Conservation (phyloP, 2,113 vertebrate species). For the Glaucomys volans region DNA sequence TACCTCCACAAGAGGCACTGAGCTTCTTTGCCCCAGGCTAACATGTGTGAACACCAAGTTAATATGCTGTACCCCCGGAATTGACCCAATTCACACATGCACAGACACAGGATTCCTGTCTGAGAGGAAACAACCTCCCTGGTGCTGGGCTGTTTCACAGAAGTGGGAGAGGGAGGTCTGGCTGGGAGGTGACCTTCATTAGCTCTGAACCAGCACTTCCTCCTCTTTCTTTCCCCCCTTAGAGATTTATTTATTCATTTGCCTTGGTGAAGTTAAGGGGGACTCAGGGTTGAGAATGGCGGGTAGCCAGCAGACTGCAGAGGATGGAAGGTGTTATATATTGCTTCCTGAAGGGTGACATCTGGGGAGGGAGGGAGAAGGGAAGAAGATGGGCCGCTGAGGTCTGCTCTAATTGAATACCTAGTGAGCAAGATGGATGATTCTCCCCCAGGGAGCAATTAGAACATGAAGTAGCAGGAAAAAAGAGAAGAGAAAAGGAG, state of each 20-base stretch:
- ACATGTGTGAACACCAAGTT: not conserved
- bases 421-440: slow-evolving; percentile 61
- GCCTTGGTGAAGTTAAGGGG: slow-evolving; percentile 62
- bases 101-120: not conserved
- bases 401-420: slow-evolving; percentile 67
- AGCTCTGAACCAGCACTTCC: slow-evolving; percentile 56
- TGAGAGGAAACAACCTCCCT: not conserved
- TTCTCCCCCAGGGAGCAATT: slow-evolving; percentile 14
- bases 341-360: slow-evolving; percentile 74
- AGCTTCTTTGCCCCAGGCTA: not conserved
- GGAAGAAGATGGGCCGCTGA: slow-evolving; percentile 24
- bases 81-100: not conserved
- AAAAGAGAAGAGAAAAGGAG: not conserved
- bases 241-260: slow-evolving; percentile 80
- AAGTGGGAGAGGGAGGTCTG: slow-evolving; percentile 26
- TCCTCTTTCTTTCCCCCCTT: slow-evolving; percentile 53
- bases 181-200: slow-evolving; percentile 73
- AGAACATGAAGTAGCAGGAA: slow-evolving; percentile 63
- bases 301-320: slow-evolving; percentile 58
- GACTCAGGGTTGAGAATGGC: slow-evolving; percentile 61
- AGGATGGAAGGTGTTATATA: slow-evolving; percentile 68
- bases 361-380: not conserved
- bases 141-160: slow-evolving; percentile 40
- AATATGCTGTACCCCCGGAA: not conserved
- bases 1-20: not conserved